Percentiles rank a stretch among this genome's conserved stretches.
These are phyloP conservation scores for Drosophila kanekoi DNA, from an alignment of 2,888 invertebrate genomes.

Conservation along the genomic window DNA sequence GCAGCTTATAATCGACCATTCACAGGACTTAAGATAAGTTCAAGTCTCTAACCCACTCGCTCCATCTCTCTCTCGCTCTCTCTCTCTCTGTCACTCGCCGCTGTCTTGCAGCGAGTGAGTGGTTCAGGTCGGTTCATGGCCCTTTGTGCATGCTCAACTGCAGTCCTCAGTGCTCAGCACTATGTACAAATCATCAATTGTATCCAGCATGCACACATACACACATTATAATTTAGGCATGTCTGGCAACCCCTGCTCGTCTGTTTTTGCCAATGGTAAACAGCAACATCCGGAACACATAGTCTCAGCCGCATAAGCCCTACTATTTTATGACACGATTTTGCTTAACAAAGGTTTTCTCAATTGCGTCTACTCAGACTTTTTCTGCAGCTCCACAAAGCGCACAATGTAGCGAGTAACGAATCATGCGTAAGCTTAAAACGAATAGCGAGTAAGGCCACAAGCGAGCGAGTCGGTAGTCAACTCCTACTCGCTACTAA, in stretches of 20 bases:
- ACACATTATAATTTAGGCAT: conserved; percentile 26
- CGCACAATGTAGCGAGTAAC: not conserved
- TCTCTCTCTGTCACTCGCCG: not conserved
- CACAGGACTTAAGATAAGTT: conserved; percentile 47
- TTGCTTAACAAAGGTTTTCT: conserved; percentile 37
- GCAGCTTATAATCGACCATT: conserved; percentile 55
- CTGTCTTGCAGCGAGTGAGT: not conserved
- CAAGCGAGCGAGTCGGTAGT: not conserved
- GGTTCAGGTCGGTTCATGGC: conserved; percentile 29
- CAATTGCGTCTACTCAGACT: conserved; percentile 19
- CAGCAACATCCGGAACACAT: conserved; percentile 7
- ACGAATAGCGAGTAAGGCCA: not conserved
- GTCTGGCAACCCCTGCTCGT: conserved; percentile 40
- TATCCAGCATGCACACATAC: conserved; percentile 31
- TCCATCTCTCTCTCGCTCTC: not conserved
- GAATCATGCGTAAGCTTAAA: not conserved
- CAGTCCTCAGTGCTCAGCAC: conserved; percentile 1
- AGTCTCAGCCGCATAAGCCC: not conserved
- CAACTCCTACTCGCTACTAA: not conserved
- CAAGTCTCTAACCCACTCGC: conserved; percentile 8
- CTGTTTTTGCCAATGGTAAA: conserved; percentile 23
- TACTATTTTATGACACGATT: conserved; percentile 24
- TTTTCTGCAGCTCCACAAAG: not conserved
- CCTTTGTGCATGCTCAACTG: conserved; percentile 36
- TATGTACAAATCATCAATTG: conserved; percentile 48